Evolutionary conservation across 2,888 invertebrate genomes (phyloP), one percentile per base, ranked within the genome.

Genomic region (Acanthosepion esculentum): DNA sequence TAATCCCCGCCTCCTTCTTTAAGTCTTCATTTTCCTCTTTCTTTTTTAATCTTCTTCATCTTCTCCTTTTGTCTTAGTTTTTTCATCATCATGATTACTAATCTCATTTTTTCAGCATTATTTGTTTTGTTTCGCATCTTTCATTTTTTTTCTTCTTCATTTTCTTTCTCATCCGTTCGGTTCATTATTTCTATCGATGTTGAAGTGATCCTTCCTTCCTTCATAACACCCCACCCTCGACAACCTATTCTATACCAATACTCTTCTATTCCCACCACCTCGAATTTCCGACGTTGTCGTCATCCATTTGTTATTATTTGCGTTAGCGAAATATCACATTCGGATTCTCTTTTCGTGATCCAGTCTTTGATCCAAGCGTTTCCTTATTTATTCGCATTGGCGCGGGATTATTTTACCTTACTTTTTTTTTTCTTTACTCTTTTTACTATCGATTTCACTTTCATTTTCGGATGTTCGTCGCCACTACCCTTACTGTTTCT

Each of bases 101-200:
- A 78, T 78, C 78, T 78, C 78, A 78, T 78, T 78, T 78, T 78
- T n/a, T n/a, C 78, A n/a, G 78, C 78, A n/a, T 78, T 78, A 78
- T 78, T 78, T 78, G 78, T 78, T 78, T 78, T 78, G 78, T 78
- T 78, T n/a, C n/a, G n/a, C 12, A 78, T 78, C 78, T 5, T n/a
- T 78, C n/a, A 15, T 78, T n/a, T n/a, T 78, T 78, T 78, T 78
- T 78, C 33, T 78, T 78, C 33, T 78, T 78, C 15, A n/a, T 78
- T 78, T 78, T 78, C 78, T 33, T 78, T 10, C 78, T 78, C n/a
- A n/a, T 78, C 78, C 78, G 78, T 78, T 78, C 33, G 78, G 78
- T 78, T 78, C 33, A 78, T 78, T 78, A 78, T 78, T 78, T 78
- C 78, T 78, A 78, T 78, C 78, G 78, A 78, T 78, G 78, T 78